Base-by-base conservation (phyloP, 2,888 invertebrate genomes). In the Drosophila niveifrons region DNA sequence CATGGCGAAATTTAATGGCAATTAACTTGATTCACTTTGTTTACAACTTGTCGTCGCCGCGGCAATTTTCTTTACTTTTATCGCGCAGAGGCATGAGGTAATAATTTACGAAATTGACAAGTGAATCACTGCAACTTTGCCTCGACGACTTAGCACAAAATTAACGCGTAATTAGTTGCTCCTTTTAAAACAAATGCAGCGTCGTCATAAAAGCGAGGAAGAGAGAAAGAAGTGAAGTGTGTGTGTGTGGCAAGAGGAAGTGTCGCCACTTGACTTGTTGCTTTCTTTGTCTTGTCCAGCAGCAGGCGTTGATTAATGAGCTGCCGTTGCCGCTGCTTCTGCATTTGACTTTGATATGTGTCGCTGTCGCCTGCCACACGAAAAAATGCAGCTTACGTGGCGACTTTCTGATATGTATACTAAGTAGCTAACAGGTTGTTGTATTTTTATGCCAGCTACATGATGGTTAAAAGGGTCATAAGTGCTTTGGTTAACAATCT, bases 161-260 rank as follows among this genome's bases (percentile, higher is more conserved):
- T 87, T 87, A 89, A 87, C 74, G 84, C 87, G 84, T 84, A 89
- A 89, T 89, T 89, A 89, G 89, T 75, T 83, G 87, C 88, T 83
- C 80, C 83, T 58, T 66, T 66, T 82, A 18, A 47, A 78, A 3
- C 23, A 23, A 81, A 66, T 67, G 72, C 57, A 76, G 81, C 84
- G 70, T 70, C 77, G 69, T 82, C 85, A 88, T 7, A 10, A 39
- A 1, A 2, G 15, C 2, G 15, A 1, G 15, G 8, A n/a, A 11
- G 28, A n/a, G n/a, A 1, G 23, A 46, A 3, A 10, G 39, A 10
- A 9, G 7, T 0, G 10, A 7, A 28, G 50, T n/a, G 46, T 13
- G 66, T 52, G 41, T n/a, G 70, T 39, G 56, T 61, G 51, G 23
- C 23, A 62, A 47, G 51, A 82, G 82, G 88, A 82, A 88, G 72